These are phyloP conservation scores for Thryonomys swinderianus DNA, from an alignment of 2,113 vertebrate genomes.

Conservation along the genomic window DNA sequence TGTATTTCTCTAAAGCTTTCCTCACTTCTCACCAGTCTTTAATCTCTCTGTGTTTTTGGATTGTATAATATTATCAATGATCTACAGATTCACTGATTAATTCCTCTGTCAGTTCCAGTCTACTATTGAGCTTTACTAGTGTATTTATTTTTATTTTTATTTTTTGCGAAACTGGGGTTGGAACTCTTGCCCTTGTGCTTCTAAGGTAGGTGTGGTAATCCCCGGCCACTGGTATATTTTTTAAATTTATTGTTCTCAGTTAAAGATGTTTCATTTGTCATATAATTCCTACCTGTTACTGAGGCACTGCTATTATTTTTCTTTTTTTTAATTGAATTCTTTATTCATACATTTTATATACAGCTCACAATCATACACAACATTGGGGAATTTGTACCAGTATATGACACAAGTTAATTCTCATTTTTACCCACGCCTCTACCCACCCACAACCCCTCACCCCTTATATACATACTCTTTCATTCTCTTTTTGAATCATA, in stretches of 20 bases:
- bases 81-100: background rate
- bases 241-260: background rate
- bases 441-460: too few relatives aligned
- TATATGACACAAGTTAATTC: too few relatives aligned
- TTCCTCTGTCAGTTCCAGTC: background rate
- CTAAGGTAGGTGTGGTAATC: too few relatives aligned
- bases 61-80: background rate
- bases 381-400: too few relatives aligned
- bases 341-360: too few relatives aligned
- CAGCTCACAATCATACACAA: too few relatives aligned
- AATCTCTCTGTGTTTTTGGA: background rate
- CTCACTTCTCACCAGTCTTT: background rate
- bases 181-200: too few relatives aligned
- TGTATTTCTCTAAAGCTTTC: background rate
- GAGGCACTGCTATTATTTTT: background rate
- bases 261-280: background rate
- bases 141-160: too few relatives aligned
- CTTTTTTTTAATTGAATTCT: background rate
- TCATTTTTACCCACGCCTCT: too few relatives aligned
- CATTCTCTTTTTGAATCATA: too few relatives aligned
- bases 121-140: background rate
- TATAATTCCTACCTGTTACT: background rate
- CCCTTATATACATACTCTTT: too few relatives aligned
- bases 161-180: too few relatives aligned
- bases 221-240: background rate